Base-by-base conservation (phyloP, 2,888 invertebrate species). In the Andrena praecox region DNA sequence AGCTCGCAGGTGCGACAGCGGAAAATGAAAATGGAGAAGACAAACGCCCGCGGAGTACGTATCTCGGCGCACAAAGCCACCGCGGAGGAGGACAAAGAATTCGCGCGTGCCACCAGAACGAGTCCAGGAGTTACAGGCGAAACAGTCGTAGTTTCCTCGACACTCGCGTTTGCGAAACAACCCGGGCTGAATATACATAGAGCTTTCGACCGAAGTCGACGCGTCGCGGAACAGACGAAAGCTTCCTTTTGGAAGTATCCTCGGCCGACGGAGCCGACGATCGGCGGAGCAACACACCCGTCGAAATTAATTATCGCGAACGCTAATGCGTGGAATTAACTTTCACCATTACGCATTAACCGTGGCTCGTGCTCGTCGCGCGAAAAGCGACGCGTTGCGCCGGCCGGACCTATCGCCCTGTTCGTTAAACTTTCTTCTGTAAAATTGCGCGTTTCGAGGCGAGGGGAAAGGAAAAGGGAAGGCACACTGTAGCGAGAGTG, bases 31-130 rank as follows among this genome's bases (percentile, higher is more conserved):
- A 56, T 4, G 10, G 56, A 10, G 24, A 27, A 27, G 24, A 27
- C 12, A 27, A 24, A 27, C 10, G 54, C 3, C 24, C 4, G 10
- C 24, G 52, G 20, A 52, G 52, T 52, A 52, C 42, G 16, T 42
- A 42, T 20, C 52, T 56, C 24, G 56, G 20, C 8, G 12, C 42
- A 16, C 42, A 12, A 7, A 29, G 29, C 24, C 16, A 12, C n/a
- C 56, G 16, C n/a, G n/a, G 24, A 69, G 56, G 31, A 84, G 78
- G 70, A 82, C 77, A 87, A 80, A 77, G 76, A 74, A 48, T 48
- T 42, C 71, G 29, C 73, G 70, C 71, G 33, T 77, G 67, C 16
- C 12, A 35, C 42, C 35, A 56, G 66, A 29, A 20, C 33, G 62
- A 63, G 52, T 27, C 54, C 35, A 50, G 42, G 63, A 29, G 72